phyloP scores from a whole-genome alignment of 1,140 invertebrate genomes.

The Heliconius eleuchia region DNA sequence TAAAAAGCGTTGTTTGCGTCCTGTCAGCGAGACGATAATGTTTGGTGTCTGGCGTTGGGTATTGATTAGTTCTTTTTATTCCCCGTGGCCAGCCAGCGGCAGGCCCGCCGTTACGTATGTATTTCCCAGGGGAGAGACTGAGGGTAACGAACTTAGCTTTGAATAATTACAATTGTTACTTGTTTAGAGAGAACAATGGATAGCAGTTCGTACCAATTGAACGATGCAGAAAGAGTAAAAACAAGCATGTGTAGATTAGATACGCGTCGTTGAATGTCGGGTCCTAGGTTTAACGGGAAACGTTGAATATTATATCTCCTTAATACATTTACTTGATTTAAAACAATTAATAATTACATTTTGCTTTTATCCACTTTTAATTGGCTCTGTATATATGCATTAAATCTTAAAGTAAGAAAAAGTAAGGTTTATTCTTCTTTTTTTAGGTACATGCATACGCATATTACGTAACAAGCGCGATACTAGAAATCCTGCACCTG shows the following conservation, averaged over 20 bases:
- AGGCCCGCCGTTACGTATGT: constrained; percentile 33
- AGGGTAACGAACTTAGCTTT: constrained; percentile 33
- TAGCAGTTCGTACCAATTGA: not conserved
- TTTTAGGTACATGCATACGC: not conserved
- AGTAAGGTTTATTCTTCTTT: not conserved
- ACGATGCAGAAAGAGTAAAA: not conserved
- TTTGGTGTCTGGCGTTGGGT: constrained; percentile 35
- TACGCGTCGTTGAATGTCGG: not conserved
- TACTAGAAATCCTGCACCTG: not conserved
- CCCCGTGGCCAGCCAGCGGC: constrained; percentile 18
- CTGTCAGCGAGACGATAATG: constrained; percentile 33
- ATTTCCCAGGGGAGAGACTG: constrained; percentile 31
- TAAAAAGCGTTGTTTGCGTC: constrained; percentile 34
- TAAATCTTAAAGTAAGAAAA: not conserved
- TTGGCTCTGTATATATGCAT: not conserved
- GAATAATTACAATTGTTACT: constrained; percentile 31
- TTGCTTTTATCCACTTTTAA: no score
- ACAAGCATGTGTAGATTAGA: not conserved
- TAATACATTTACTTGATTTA: not conserved
- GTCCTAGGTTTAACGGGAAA: not conserved
- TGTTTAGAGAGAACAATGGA: constrained; percentile 15
- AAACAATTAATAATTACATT: no score
- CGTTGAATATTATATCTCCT: not conserved
- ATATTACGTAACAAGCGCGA: not conserved
- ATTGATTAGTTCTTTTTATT: constrained; percentile 34